Evolutionary conservation across 2,797 vertebrate genomes (phyloP).

Genomic region (Mionectes olivaceus): DNA sequence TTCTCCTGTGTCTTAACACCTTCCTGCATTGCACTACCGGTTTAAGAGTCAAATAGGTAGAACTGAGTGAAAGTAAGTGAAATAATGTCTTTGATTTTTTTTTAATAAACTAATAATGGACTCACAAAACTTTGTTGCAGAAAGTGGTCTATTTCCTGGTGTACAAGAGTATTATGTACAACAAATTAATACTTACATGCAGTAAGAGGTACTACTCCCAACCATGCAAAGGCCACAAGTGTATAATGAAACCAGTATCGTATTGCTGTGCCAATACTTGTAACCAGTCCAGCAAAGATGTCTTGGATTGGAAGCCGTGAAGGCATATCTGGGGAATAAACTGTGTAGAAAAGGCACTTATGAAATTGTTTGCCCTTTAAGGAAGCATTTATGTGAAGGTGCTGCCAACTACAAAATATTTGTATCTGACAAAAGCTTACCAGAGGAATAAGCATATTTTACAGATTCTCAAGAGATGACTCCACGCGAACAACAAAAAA

Average conservation of each 20-base stretch:
- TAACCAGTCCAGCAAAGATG: slow-evolving; percentile 97
- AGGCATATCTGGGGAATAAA: slow-evolving; percentile 99
- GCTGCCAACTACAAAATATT: neutral
- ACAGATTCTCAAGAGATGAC: neutral
- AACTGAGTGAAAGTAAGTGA: neutral
- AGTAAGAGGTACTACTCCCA: slow-evolving; percentile 98
- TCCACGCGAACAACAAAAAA: neutral
- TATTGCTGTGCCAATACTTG: slow-evolving; percentile 98
- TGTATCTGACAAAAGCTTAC: neutral
- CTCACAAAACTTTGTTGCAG: neutral
- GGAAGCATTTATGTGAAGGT: neutral
- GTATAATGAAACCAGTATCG: slow-evolving; percentile 99
- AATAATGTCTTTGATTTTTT: neutral
- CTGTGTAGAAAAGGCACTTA: slow-evolving; percentile 74
- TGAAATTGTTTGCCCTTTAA: neutral
- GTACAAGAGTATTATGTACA: neutral
- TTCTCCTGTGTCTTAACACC: neutral
- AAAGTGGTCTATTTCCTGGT: neutral
- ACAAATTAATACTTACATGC: slow-evolving; percentile 88
- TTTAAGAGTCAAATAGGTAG: neutral
- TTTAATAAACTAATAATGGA: neutral
- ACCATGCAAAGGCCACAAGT: slow-evolving; percentile 98
- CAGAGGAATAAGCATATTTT: neutral
- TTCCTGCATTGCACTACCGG: neutral
- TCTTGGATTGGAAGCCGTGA: slow-evolving; percentile 98